Evolutionary conservation across 1,140 invertebrate species (phyloP), one percentile per base, ranked within the genome.

Genomic region (Apis laboriosa): DNA sequence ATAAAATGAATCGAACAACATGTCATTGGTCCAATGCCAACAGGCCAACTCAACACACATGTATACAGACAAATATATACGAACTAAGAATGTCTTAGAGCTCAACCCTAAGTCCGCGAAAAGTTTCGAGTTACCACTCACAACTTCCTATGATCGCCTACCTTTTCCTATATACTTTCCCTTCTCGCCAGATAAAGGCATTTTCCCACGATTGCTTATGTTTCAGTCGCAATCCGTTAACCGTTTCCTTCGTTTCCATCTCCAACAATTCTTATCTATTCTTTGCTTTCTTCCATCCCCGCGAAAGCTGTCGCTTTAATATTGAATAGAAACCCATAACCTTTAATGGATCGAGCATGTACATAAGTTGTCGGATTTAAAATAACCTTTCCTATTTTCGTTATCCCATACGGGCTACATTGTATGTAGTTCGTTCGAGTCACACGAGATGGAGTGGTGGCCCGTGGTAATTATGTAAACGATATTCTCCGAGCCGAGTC

Each of bases 401-500:
- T 53, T 58, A 58, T 67, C 34, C 34, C n/a, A 43, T 43, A 51
- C 34, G 34, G 8, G 8, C 28, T n/a, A n/a, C 9, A 5, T 21
- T 34, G 67, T 5, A 34, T 34, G 34, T 43, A 43, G 34, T 43
- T 43, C 34, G 34, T 7, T 43, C 34, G 34, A 43, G 34, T 43
- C 34, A 7, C 34, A 7, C 34, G 34, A 43, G 34, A 43, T 43
- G 34, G 34, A 5, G 34, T 7, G 53, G 63, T 53, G 28, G 24
- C 9, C 19, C 53, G 55, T 58, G 64, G 53, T 73, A 83, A 88
- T 88, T 88, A 83, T 77, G 86, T 63, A 79, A 86, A 86, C 80
- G 84, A 88, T 84, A 85, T 74, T 43, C 66, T 13, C 60, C 56
- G 58, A 55, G 13, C 34, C 8, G 19, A 67, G 53, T 53, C 58